These are phyloP conservation scores for Girardinus metallicus DNA, from an alignment of 2,797 vertebrate species.

Conservation along the genomic window DNA sequence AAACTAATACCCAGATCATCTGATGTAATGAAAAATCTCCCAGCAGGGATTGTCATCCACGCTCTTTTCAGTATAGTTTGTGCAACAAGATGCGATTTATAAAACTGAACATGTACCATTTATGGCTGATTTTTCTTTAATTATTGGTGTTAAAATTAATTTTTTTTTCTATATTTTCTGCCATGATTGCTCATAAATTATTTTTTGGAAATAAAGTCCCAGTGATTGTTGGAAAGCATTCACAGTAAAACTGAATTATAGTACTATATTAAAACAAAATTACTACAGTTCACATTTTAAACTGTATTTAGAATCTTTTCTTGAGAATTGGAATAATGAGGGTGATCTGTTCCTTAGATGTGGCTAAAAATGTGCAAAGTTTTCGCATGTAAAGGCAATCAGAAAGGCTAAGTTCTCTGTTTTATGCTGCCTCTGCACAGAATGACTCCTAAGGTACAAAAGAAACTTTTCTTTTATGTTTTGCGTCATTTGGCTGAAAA, in stretches of 20 bases:
- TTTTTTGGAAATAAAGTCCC: not conserved
- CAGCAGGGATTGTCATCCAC: not conserved
- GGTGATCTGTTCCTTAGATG: not conserved
- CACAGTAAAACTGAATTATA: not conserved
- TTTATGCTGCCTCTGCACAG: not conserved
- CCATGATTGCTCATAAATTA: not conserved
- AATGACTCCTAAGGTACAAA: not conserved
- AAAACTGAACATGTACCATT: not conserved
- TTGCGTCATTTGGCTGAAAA: not conserved
- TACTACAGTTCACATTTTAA: not conserved
- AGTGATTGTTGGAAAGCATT: not conserved
- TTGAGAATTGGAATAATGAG: not conserved
- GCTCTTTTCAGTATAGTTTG: not conserved
- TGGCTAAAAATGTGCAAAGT: not conserved
- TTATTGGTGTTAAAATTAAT: not conserved
- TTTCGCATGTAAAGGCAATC: not conserved
- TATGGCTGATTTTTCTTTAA: not conserved
- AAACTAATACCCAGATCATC: not conserved
- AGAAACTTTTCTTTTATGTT: not conserved
- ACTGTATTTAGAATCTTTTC: not conserved
- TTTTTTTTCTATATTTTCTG: not conserved
- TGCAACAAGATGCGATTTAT: not conserved
- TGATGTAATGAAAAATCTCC: not conserved
- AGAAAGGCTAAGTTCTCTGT: not conserved
- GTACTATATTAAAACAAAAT: not conserved